Percentiles rank a stretch among this genome's conserved stretches.
Conservation (phyloP, 2,888 invertebrate species). For the Pyrrhia umbra region DNA sequence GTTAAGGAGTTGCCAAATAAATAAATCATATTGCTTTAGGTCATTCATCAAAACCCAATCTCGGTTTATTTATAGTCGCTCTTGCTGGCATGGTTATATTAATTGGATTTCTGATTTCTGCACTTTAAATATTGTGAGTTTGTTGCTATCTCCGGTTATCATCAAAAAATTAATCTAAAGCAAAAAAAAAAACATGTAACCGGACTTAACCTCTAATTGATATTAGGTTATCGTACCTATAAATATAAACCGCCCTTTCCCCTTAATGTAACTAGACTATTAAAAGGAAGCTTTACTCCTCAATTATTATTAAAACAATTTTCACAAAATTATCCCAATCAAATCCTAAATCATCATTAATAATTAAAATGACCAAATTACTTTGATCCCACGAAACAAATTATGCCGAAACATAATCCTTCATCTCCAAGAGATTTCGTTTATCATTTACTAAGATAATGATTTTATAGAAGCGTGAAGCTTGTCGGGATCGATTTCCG, state of each 20-base stretch:
- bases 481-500: slow-evolving; percentile 74
- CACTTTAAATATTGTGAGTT: neutral
- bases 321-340: slow-evolving; percentile 45
- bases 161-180: no score
- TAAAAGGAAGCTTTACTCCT: neutral
- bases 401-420: slow-evolving; percentile 47
- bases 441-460: slow-evolving; percentile 49
- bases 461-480: slow-evolving; percentile 61
- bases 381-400: slow-evolving; percentile 38
- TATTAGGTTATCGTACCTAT: neutral
- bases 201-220: neutral
- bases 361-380: slow-evolving; percentile 52
- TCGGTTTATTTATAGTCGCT: slow-evolving; percentile 62
- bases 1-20: slow-evolving; percentile 75
- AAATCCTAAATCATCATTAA: slow-evolving; percentile 51
- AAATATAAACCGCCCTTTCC: neutral
- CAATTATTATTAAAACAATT: slow-evolving; percentile 36
- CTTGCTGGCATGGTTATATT: slow-evolving; percentile 27
- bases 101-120: slow-evolving; percentile 33
- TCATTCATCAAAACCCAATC: slow-evolving; percentile 77
- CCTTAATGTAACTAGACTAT: slow-evolving; percentile 14
- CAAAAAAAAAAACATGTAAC: neutral
- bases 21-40: slow-evolving; percentile 72
- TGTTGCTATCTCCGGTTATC: no score
- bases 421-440: slow-evolving; percentile 42